phyloP scores from a whole-genome alignment of 2,113 vertebrate species.

The Mus spicilegus region DNA sequence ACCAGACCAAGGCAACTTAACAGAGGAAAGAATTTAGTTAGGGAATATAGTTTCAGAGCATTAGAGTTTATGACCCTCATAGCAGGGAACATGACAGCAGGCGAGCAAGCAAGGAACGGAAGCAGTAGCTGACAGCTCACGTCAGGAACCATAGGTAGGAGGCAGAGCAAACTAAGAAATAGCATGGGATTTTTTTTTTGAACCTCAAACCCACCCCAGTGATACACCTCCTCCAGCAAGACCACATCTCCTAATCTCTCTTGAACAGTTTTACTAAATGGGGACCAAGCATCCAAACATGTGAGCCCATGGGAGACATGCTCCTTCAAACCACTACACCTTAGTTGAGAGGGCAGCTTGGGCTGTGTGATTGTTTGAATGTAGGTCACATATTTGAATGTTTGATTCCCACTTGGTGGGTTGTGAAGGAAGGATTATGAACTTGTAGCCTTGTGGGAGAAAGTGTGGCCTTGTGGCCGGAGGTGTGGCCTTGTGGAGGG shows the following conservation, averaged over 20 bases:
- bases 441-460: background rate
- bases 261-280: too few species aligned
- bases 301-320: background rate
- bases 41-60: background rate
- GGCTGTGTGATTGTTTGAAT: background rate
- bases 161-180: background rate
- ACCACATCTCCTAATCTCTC: background rate
- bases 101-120: background rate
- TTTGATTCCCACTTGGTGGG: background rate
- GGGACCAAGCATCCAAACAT: background rate
- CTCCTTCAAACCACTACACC: background rate
- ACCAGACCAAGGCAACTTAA: background rate
- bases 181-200: background rate
- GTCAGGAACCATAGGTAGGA: background rate
- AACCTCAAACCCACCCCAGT: background rate
- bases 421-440: background rate
- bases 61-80: background rate
- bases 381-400: background rate
- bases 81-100: background rate
- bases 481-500: background rate
- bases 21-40: background rate
- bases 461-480: background rate
- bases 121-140: background rate
- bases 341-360: background rate
- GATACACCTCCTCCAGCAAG: background rate